phyloP scores from a whole-genome alignment of 37 sponge, comb jelly and placozoan species.

The Agelas oroides region DNA sequence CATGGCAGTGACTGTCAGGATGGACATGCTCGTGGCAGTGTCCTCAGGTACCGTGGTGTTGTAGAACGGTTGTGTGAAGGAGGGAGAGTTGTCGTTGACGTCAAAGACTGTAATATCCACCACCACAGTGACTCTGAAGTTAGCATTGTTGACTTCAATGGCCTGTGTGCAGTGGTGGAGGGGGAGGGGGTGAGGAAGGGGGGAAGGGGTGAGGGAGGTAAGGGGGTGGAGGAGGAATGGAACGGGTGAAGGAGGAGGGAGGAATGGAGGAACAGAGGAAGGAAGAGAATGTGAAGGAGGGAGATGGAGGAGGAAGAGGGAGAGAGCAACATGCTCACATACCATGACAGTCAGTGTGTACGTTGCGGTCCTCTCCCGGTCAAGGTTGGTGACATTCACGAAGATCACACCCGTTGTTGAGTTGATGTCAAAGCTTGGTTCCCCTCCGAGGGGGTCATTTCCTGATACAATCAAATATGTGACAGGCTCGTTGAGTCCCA shows the following conservation, averaged over 20 bases:
- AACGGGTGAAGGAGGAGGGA: neutral
- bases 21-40: neutral
- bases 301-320: too few relatives aligned
- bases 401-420: conserved; percentile 43
- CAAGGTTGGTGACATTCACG: conserved; percentile 37
- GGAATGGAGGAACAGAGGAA: too few relatives aligned
- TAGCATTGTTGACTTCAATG: conserved; percentile 1
- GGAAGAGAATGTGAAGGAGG: too few relatives aligned
- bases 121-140: neutral
- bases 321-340: too few relatives aligned
- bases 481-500: conserved; percentile 48
- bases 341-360: conserved; percentile 61
- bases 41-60: conserved; percentile 32
- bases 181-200: neutral
- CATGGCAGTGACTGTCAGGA: conserved; percentile 45
- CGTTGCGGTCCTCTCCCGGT: conserved; percentile 23
- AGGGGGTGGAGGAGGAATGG: too few relatives aligned
- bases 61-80: conserved; percentile 43
- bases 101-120: conserved; percentile 62
- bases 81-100: conserved; percentile 67
- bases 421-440: conserved; percentile 47
- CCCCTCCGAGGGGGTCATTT: conserved; percentile 36
- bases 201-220: too few relatives aligned
- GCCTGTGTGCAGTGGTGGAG: conserved; percentile 8
- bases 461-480: conserved; percentile 27